Evolutionary conservation across 2,113 vertebrate genomes (phyloP), one percentile per base, ranked within the genome.

Genomic region (Geococcyx californianus): DNA sequence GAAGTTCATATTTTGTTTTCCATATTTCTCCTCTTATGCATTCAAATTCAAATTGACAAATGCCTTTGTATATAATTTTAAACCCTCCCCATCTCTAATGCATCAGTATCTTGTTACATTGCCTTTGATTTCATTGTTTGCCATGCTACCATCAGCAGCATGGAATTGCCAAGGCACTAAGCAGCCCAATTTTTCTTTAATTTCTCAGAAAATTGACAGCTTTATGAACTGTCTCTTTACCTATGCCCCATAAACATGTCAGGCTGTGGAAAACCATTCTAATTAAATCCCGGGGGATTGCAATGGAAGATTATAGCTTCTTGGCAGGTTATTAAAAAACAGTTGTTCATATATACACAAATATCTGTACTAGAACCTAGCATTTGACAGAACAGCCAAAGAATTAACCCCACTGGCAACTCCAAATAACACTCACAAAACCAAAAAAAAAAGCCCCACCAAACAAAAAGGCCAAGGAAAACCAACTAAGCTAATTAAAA

Each of bases 191-290:
- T 98, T 98, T 98, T 98, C 98, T 98, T 97, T 98, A 98, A 98
- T 98, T 98, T 98, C 97, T 98, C 97, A 96, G 97, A 97, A 98
- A 98, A 98, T 98, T 98, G 98, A 98, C 98, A 98, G 98, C 97
- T 98, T 98, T 98, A 98, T 98, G 98, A 98, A 98, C 98, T 98
- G 97, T 98, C 98, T 98, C 97, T 98, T 98, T 98, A 98, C 98
- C 98, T 98, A 98, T 98, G 98, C 97, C 98, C 98, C 97, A 98
- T 98, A 98, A 98, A 98, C 98, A 98, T 98, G 98, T 98, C 98
- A 98, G 96, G 89, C 97, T 98, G 97, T 97, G 96, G 97, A 98
- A 98, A 98, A 96, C 95, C 97, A 97, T 98, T 98, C 97, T 98
- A 98, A 98, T 98, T 98, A 98, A 98, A 98, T 98, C 98, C 97